A percentile compares a stretch with the other conserved stretches of the same genome.
Conservation (phyloP, 2,888 invertebrate genomes). For the Orthosia gothica region DNA sequence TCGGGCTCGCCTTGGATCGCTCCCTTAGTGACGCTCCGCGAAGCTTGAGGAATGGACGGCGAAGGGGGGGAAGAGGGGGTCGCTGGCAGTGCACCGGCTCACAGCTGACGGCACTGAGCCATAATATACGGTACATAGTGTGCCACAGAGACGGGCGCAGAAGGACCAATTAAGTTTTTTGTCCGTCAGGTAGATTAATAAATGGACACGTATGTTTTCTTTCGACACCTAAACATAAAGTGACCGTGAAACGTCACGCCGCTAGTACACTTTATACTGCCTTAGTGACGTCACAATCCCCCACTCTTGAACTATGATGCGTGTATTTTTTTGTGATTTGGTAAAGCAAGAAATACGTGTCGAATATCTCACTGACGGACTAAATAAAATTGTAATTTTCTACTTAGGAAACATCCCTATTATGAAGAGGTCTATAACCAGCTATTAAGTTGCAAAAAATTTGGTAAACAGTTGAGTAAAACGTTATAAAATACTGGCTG, state of each 20-base stretch:
- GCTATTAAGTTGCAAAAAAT: not conserved
- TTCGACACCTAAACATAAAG: too few species aligned
- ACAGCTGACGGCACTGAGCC: slow-evolving; percentile 75
- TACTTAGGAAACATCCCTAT: too few species aligned
- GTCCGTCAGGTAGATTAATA: too few species aligned
- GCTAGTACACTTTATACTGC: too few species aligned
- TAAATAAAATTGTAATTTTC: too few species aligned
- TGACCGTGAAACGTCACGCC: too few species aligned
- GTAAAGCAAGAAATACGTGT: too few species aligned
- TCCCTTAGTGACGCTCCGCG: slow-evolving; percentile 76
- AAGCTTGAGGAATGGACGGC: slow-evolving; percentile 77
- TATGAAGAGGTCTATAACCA: not conserved
- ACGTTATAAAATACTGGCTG: not conserved
- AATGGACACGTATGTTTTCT: too few species aligned
- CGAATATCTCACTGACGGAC: too few species aligned
- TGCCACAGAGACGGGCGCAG: slow-evolving; percentile 29
- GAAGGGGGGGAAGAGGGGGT: slow-evolving; percentile 50
- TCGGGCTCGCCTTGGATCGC: slow-evolving; percentile 59
- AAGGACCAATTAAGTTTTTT: slow-evolving; percentile 33
- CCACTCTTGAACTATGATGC: too few species aligned
- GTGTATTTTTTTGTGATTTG: too few species aligned
- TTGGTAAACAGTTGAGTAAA: not conserved
- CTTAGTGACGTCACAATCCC: too few species aligned
- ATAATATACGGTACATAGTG: slow-evolving; percentile 69
- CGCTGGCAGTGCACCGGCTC: slow-evolving; percentile 72